Percentiles rank a stretch among this genome's conserved stretches.
Evolutionary conservation across 2,797 vertebrate species (phyloP).

Genomic region (Moxostoma hubbsi): DNA sequence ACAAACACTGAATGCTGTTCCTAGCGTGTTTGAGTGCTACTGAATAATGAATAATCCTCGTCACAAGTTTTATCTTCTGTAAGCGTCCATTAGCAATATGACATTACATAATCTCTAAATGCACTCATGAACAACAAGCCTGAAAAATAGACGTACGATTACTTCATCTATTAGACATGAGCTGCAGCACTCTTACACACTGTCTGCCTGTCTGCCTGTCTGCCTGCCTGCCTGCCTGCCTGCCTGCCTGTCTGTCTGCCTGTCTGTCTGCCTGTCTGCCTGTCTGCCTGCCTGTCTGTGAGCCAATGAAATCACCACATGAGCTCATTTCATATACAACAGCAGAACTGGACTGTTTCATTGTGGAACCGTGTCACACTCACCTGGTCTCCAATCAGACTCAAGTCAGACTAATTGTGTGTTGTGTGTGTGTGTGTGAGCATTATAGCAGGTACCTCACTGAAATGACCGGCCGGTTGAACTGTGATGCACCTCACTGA

Average conservation of each 20-base stretch:
- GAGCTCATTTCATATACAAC: not conserved
- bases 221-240: not conserved
- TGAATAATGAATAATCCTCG: slow-evolving; percentile 38
- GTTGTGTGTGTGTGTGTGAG: not conserved
- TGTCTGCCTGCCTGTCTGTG: not conserved
- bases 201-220: no score
- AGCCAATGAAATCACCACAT: not conserved
- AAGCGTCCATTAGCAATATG: slow-evolving; percentile 53
- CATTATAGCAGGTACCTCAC: not conserved
- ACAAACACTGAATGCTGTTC: not conserved
- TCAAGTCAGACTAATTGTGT: not conserved
- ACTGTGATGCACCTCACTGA: no score
- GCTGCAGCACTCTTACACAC: slow-evolving; percentile 2
- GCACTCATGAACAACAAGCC: slow-evolving; percentile 20
- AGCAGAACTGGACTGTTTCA: not conserved
- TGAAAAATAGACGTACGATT: slow-evolving; percentile 21
- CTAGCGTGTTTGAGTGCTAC: not conserved
- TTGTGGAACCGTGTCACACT: no score
- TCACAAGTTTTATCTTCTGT: slow-evolving; percentile 32
- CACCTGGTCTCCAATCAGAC: not conserved
- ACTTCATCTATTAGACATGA: slow-evolving; percentile 50
- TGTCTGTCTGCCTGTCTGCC: no score
- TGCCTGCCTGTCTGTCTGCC: not conserved
- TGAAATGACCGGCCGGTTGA: no score
- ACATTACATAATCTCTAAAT: slow-evolving; percentile 34